Evolutionary conservation across 2,888 invertebrate genomes (phyloP).

Genomic region (Tenthredo livida): DNA sequence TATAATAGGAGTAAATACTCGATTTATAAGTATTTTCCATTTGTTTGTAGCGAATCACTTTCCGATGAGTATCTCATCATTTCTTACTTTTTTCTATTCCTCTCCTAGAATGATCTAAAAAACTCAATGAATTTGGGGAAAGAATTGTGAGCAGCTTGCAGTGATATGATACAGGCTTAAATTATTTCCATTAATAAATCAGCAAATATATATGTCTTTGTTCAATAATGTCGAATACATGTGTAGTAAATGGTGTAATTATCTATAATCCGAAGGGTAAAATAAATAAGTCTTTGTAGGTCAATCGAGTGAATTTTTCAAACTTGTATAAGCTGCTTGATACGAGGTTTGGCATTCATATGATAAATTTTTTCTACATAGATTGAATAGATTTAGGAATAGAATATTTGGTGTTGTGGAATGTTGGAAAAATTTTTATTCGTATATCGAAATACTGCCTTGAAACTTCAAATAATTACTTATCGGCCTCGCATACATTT

Average conservation of each 20-base stretch:
- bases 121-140: background rate
- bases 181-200: conserved; percentile 6
- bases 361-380: background rate
- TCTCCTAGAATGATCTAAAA: background rate
- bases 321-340: background rate
- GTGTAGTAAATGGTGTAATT: conserved; percentile 5
- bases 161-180: background rate
- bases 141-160: background rate
- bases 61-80: background rate
- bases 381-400: background rate
- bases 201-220: background rate
- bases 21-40: background rate
- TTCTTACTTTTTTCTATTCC: background rate
- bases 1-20: background rate
- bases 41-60: background rate
- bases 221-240: background rate
- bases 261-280: conserved; percentile 19
- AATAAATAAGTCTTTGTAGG: background rate
- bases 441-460: background rate
- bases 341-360: conserved; percentile 4
- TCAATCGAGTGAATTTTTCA: conserved; percentile 7
- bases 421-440: background rate
- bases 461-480: background rate
- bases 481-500: conserved; percentile 3
- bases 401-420: background rate